Evolutionary conservation across 2,888 invertebrate genomes (phyloP), one percentile per base, ranked within the genome.

Genomic region (Gryllus longicercus): DNA sequence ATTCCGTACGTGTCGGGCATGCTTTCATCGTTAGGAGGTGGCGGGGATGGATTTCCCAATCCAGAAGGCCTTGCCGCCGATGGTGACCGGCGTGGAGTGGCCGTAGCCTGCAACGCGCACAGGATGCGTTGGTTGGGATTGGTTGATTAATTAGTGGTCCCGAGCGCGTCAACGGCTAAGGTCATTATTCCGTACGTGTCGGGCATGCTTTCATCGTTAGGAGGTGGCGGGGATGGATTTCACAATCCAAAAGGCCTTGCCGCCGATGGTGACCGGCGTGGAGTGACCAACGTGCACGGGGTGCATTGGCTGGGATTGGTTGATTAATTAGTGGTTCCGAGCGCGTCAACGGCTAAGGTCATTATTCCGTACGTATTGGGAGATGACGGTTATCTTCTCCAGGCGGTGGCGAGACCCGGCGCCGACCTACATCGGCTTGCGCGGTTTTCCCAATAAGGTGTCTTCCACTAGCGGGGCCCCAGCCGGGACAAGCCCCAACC

Each of bases 211-310:
- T 38, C 8, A 1, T 8, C 0, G 8, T n/a, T 1, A 8, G 8
- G n/a, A n/a, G n/a, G n/a, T n/a, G n/a, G n/a, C n/a, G n/a, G n/a
- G n/a, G n/a, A n/a, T n/a, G n/a, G n/a, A n/a, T n/a, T n/a, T n/a
- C n/a, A n/a, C n/a, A n/a, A n/a, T n/a, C n/a, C 98, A 98, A 88
- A 99, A 99, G 0, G 96, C 95, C 88, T 99, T 99, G 0, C 99
- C 99, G 51, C 95, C 95, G 81, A 94, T 92, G 12, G 98, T 99
- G 3, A 96, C 96, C 1, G 98, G 98, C 0, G 96, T 95, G 23
- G 96, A 96, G 88, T 97, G 97, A 0, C 97, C 97, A 82, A 84
- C 50, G 74, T 18, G 38, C 16, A 18, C 78, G 2, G 18, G 12
- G 2, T 75, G 25, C 2, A 5, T 5, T 3, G 50, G 4, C 14